These are phyloP conservation scores for Cephalopachus bancanus DNA, from an alignment of 2,797 vertebrate species.

Conservation along the genomic window DNA sequence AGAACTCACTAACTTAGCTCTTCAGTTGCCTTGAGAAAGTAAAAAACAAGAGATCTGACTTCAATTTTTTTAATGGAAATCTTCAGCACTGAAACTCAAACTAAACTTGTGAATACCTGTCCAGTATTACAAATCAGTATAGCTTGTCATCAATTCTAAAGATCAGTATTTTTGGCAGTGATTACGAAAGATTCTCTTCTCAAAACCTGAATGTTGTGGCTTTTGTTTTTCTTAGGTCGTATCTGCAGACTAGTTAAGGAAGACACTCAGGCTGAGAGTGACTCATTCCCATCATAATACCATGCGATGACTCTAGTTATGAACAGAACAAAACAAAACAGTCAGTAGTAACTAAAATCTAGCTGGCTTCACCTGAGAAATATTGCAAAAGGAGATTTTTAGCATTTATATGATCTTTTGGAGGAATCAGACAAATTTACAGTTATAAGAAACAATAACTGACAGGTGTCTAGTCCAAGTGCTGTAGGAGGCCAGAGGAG, in stretches of 20 bases:
- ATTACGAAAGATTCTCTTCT: conserved; percentile 20
- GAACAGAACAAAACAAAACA: background rate
- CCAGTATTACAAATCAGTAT: background rate
- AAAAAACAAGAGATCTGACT: background rate
- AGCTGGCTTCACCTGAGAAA: background rate
- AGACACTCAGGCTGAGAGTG: background rate
- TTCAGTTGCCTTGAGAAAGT: background rate
- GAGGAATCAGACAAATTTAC: background rate
- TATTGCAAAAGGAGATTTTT: background rate
- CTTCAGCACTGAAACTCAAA: background rate
- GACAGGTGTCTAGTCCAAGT: background rate
- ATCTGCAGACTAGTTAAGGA: background rate
- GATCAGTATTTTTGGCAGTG: background rate
- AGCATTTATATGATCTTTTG: background rate
- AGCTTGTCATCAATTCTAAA: background rate
- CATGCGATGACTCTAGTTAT: background rate
- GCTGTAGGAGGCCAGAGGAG: background rate
- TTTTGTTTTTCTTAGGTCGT: background rate
- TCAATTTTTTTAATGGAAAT: background rate
- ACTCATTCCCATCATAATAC: background rate
- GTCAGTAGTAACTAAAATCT: background rate
- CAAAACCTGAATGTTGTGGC: background rate
- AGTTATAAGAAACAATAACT: background rate
- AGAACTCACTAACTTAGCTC: conserved; percentile 22
- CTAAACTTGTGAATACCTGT: background rate